Base-by-base conservation (phyloP, 2,888 invertebrate species). In the Euphydryas editha region DNA sequence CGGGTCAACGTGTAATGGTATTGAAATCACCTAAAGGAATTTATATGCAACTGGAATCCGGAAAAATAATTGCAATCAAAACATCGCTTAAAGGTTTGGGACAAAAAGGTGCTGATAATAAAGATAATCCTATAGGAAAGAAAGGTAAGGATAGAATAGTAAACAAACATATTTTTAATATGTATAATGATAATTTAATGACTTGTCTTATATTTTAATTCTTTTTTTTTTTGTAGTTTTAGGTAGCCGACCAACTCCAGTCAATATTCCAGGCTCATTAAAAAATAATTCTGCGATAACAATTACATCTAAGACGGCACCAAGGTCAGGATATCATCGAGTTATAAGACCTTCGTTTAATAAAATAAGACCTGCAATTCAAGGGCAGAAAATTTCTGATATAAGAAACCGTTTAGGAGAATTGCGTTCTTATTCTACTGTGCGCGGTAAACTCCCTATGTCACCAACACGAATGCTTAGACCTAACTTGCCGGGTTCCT, bases 1-100 rank as follows among this genome's bases (percentile, higher is more conserved):
- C 98, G 0, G 99, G 99, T 0, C 98, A 99, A 83, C 95, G 98
- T 75, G 98, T 99, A 0, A 96, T 98, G 94, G 98, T 99, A 5
- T 93, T 99, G 46, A 98, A 98, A 85, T 98, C 98, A 8, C 97
- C 98, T 0, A 98, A 98, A 87, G 99, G 99, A 56, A 98, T 99
- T 73, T 99, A 99, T 87, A 97, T 99, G 95, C 97, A 98, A 78
- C 90, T 98, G 54, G 97, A 98, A 81, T 98, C 97, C 75, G 98
- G 98, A 36, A 98, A 98, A 89, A 98, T 99, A 69, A 98, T 99
- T 72, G 98, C 98, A 24, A 98, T 99, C 75, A 95, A 96, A 79
- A 96, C 96, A 0, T 95, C 96, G 0, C 94, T 96, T 72, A 96
- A 96, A 85, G 89, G 90, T 0, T 91, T 96, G 6, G 94, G 94